phyloP scores from a whole-genome alignment of 2,797 vertebrate genomes.

The Crenichthys baileyi region DNA sequence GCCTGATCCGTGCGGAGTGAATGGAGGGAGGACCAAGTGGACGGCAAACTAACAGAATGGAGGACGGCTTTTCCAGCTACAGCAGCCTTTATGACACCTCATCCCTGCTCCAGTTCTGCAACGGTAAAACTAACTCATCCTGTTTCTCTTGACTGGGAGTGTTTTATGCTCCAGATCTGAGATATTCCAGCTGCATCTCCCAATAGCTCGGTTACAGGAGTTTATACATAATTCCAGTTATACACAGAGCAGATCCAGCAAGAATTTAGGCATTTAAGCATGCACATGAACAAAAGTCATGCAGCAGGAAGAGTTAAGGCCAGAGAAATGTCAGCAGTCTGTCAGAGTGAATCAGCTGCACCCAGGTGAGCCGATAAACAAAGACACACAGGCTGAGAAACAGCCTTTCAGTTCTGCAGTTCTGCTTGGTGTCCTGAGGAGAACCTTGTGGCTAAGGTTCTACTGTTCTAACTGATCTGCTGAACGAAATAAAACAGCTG shows the following conservation, averaged over 20 bases:
- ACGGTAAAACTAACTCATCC: slow-evolving; percentile 84
- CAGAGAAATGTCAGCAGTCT: slow-evolving; percentile 49
- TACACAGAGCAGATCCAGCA: background rate
- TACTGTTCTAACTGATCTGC: slow-evolving; percentile 27
- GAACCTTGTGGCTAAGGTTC: slow-evolving; percentile 26
- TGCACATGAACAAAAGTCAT: slow-evolving; percentile 15
- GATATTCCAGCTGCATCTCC: slow-evolving; percentile 27
- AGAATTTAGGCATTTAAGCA: slow-evolving; percentile 5
- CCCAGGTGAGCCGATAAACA: slow-evolving; percentile 53
- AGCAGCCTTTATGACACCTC: slow-evolving; percentile 98
- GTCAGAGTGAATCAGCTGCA: slow-evolving; percentile 23
- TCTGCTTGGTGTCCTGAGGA: slow-evolving; percentile 29
- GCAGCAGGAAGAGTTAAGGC: slow-evolving; percentile 24
- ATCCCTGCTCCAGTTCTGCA: slow-evolving; percentile 97
- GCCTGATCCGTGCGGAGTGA: slow-evolving; percentile 81
- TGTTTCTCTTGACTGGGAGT: slow-evolving; percentile 40
- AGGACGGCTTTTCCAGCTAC: slow-evolving; percentile 97
- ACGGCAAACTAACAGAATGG: slow-evolving; percentile 87
- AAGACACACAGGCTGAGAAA: slow-evolving; percentile 34
- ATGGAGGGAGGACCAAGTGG: slow-evolving; percentile 78
- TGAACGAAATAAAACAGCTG: slow-evolving; percentile 22
- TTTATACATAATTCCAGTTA: background rate
- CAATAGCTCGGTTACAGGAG: background rate
- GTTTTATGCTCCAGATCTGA: slow-evolving; percentile 23
- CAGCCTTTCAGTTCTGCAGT: slow-evolving; percentile 23